phyloP scores from a whole-genome alignment of 2,797 vertebrate species.

The Centropyge bicolor region DNA sequence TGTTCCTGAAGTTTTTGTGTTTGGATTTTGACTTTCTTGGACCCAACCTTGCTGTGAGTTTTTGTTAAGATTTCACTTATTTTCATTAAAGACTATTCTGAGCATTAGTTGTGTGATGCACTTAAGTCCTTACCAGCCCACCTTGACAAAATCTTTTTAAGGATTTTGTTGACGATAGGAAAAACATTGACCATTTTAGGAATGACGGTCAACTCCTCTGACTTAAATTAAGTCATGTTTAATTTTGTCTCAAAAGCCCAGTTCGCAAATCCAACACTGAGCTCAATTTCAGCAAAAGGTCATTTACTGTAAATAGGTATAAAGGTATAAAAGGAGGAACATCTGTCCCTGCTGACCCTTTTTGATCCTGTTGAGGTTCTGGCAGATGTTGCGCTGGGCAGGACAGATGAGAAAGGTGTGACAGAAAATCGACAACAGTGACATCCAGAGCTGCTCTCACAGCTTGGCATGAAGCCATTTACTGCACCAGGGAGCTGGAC shows the following conservation, averaged over 20 bases:
- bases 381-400: constrained; percentile 62
- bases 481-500: constrained; percentile 68
- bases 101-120: too few relatives aligned
- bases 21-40: too few relatives aligned
- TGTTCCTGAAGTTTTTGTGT: too few relatives aligned
- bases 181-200: not conserved
- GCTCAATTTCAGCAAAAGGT: constrained; percentile 39
- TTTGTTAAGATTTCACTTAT: too few relatives aligned
- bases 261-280: constrained; percentile 22
- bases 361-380: constrained; percentile 44
- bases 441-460: constrained; percentile 45
- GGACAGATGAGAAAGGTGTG: constrained; percentile 64
- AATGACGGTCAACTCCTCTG: not conserved
- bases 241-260: constrained; percentile 22
- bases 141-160: too few relatives aligned
- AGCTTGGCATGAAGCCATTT: constrained; percentile 59
- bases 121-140: too few relatives aligned
- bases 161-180: not conserved
- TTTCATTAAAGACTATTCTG: too few relatives aligned
- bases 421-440: constrained; percentile 67
- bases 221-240: not conserved
- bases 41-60: too few relatives aligned
- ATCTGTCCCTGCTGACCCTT: constrained; percentile 48
- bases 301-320: constrained; percentile 35
- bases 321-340: constrained; percentile 38